Percentiles rank a stretch among this genome's conserved stretches.
These are phyloP conservation scores for Poecilobothrus nobilitatus DNA, from an alignment of 2,888 invertebrate species.

Conservation along the genomic window DNA sequence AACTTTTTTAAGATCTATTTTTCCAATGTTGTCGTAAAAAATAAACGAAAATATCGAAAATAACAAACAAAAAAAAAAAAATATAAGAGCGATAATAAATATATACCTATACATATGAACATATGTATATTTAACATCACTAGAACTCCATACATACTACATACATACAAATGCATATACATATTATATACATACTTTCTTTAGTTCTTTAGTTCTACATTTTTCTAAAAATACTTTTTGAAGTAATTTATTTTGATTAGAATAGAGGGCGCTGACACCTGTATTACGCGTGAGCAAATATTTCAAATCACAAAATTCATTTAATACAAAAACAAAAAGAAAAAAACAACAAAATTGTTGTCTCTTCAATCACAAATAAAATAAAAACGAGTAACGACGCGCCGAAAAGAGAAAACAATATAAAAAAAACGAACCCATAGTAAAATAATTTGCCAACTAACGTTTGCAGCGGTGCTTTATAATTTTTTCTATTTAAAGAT, in stretches of 20 bases:
- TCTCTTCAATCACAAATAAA: too few relatives aligned
- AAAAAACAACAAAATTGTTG: neutral
- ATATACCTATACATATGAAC: too few relatives aligned
- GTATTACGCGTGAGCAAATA: neutral
- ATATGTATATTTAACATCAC: too few relatives aligned
- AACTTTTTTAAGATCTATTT: neutral
- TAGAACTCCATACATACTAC: too few relatives aligned
- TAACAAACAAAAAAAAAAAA: neutral
- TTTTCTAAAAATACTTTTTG: neutral
- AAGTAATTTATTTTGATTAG: neutral
- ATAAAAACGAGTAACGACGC: too few relatives aligned
- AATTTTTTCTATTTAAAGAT: neutral
- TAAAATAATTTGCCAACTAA: neutral
- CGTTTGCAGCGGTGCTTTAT: neutral
- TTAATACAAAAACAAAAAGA: neutral
- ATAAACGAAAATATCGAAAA: neutral
- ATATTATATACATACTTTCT: too few relatives aligned
- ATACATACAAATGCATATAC: too few relatives aligned
- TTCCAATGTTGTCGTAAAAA: neutral
- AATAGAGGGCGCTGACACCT: constrained; percentile 11
- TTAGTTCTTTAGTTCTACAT: neutral
- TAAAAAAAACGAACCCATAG: neutral
- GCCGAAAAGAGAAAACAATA: neutral
- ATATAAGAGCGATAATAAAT: too few relatives aligned
- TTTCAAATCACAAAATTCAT: neutral